Conservation (phyloP, 2,797 vertebrate genomes). For the Podarcis siculus region DNA sequence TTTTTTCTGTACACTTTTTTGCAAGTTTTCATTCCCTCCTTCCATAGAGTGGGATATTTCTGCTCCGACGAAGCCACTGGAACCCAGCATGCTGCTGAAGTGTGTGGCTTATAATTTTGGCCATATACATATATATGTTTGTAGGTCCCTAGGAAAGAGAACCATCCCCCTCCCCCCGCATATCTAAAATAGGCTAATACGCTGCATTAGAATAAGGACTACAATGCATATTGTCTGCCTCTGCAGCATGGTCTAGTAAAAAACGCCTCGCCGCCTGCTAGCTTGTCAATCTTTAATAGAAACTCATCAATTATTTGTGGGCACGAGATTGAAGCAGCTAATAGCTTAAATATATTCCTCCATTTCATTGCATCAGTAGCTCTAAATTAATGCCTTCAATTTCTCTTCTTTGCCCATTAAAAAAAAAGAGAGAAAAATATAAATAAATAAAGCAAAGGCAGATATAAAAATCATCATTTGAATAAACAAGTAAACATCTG, state of each 20-base stretch:
- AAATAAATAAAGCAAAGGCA: constrained; percentile 66
- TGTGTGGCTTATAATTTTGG: background rate
- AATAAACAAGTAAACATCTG: constrained; percentile 70
- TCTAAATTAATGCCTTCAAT: constrained; percentile 80
- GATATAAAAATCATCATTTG: constrained; percentile 70
- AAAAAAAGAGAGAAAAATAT: constrained; percentile 63
- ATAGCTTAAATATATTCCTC: constrained; percentile 87
- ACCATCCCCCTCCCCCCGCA: constrained; percentile 38
- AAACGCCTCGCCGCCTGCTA: constrained; percentile 79
- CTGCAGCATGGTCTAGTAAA: constrained; percentile 79
- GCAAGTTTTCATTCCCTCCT: constrained; percentile 46
- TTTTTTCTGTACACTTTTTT: constrained; percentile 36
- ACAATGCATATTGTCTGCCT: constrained; percentile 76
- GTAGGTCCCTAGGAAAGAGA: constrained; percentile 67
- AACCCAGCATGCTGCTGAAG: background rate
- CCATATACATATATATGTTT: background rate
- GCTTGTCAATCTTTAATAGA: constrained; percentile 88
- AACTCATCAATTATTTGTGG: constrained; percentile 89
- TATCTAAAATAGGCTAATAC: constrained; percentile 70
- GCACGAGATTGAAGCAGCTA: constrained; percentile 86
- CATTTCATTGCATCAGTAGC: constrained; percentile 85
- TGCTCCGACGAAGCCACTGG: background rate
- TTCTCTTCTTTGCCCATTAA: constrained; percentile 70
- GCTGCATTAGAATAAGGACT: constrained; percentile 69
- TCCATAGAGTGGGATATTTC: constrained; percentile 15